Evolutionary conservation across 1,140 invertebrate species (phyloP), one percentile per base, ranked within the genome.

Genomic region (Halictus rubicundus): DNA sequence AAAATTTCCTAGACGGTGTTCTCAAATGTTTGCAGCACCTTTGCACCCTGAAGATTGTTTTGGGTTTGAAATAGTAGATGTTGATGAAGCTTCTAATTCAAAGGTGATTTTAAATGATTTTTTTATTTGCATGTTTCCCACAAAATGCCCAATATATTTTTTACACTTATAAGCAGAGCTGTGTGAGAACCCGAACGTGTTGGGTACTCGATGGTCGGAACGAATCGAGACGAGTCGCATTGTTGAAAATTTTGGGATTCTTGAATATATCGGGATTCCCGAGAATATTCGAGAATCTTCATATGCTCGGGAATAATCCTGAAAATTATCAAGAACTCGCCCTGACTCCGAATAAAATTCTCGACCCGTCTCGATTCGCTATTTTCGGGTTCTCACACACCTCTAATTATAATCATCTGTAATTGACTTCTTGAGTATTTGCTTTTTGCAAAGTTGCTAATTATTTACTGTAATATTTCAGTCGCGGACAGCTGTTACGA

Each of bases 51-150:
- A 97, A 92, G 96, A 96, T 89, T 95, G 95, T 71, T 97, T 97
- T 89, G 95, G 94, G 78, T 96, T 97, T 90, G 96, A 97, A 91
- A 94, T 97, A 60, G 96, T 96, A 70, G 96, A 96, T 87, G 96
- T 96, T 27, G 96, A 96, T 88, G 96, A 96, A 90, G 86, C 94
- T 32, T 85, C 89, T 9, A 91, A 91, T 77, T 87, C 90, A 52
- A 92, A 92, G 81, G 91, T 92, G 87, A 86, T 46, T 61, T 83
- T 72, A 63, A 73, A 42, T 64, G 1, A n/a, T n/a, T 57, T 57
- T 54, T 57, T 57, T 57, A 57, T 57, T n/a, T 9, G 49, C 49
- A 54, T 54, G 49, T 42, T 68, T 14, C n/a, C 19, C 42, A n/a
- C 42, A 71, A 59, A 49, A 16, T 57, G 32, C 46, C 42, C 39